Base-by-base conservation (phyloP, 2,888 invertebrate species). In the Dicranocentrus wangi region DNA sequence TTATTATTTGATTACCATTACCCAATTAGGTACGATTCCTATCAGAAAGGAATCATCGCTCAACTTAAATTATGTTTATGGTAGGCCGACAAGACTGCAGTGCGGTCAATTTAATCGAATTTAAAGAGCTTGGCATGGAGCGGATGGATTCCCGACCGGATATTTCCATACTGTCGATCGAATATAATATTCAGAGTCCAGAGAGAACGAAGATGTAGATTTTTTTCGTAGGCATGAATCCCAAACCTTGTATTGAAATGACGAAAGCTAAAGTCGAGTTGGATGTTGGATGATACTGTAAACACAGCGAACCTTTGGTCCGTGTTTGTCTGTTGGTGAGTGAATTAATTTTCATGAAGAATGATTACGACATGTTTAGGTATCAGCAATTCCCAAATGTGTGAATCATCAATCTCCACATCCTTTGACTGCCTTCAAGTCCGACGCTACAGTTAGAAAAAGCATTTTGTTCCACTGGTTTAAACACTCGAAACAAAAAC, bases 391-490 rank as follows among this genome's bases (percentile, higher is more conserved):
- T 77, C 77, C 28, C 65, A 71, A 69, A 77, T 83, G 83, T 83
- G 83, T 81, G 77, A 81, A 83, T 83, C 83, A 80, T 83, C 80
- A 83, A 82, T 82, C 82, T 82, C 82, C 21, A 10, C 66, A 23
- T 51, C 65, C 73, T 47, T 69, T 51, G 51, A 47, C 53, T 68
- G 43, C 8, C 25, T 60, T 69, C 58, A 68, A 55, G 47, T 69
- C 39, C 27, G 21, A 58, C 72, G 51, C 51, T 63, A 61, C 23
- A 10, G 32, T 32, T 32, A 32, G n/a, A n/a, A 32, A 32, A 51
- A 65, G n/a, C 61, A 63, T 28, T 39, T 13, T 28, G 32, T 23
- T 61, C 19, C 25, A 51, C 1, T 53, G 13, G 21, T 47, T 19
- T 43, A 27, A 15, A 42, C 32, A 32, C 32, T 32, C 3, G 32